Evolutionary conservation across 2,888 invertebrate species (phyloP), one percentile per base, ranked within the genome.

Genomic region (Amphipoea lucens): DNA sequence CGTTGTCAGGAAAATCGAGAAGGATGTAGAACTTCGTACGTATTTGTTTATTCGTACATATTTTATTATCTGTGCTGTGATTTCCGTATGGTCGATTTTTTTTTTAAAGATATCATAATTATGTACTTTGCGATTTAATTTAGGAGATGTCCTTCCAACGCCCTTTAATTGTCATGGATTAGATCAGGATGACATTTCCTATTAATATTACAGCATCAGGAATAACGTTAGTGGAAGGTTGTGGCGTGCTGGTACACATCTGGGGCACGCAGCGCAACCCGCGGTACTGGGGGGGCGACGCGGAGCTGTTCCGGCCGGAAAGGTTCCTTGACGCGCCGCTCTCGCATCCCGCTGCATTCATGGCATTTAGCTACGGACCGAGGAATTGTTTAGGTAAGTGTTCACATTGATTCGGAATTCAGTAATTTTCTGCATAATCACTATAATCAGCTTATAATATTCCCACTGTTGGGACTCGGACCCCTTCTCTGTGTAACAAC

Each of bases 221-320:
- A 0, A 57, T 90, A 2, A 92, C 88, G 0, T 62, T 94, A 5
- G 87, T 90, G 0, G 79, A 87, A 45, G 91, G 88, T 0, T 90
- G 90, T 42, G 90, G 91, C 0, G 76, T 92, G 0, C 5, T 93
- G 0, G 79, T 94, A 2, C 90, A 90, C 81, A 90, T 94, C 54
- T 94, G 93, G 92, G 92, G 90, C 0, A 80, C 93, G 0, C 93
- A 94, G 66, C 92, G 93, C 11, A 92, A 95, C 85, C 94, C 93
- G 0, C 81, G 75, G 0, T 92, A 93, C 83, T 95, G 95, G 95
- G 94, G 95, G 0, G 65, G 81, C 0, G 93, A 94, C 60, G 92
- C 92, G 0, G 91, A 94, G 5, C 66, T 83, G 78, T 95, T 94
- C 84, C 82, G 88, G 4, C 95, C 95, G 0, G 94, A 94, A 4